These are phyloP conservation scores for Rhagologus leucostigma DNA, from an alignment of 2,113 vertebrate species.

Conservation along the genomic window DNA sequence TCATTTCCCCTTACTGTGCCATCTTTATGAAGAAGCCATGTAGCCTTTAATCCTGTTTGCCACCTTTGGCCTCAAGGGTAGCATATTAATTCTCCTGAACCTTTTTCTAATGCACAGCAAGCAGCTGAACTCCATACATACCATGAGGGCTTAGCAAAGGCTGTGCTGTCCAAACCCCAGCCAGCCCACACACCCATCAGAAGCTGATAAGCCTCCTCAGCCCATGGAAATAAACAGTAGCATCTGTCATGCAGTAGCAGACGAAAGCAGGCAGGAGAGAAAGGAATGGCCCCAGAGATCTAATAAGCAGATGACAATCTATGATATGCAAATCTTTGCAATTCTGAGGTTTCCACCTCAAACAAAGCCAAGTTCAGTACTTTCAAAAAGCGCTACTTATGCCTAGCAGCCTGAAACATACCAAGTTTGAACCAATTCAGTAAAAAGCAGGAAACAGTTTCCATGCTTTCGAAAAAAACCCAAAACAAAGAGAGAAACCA, in stretches of 20 bases:
- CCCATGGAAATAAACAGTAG: not conserved
- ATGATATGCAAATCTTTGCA: not conserved
- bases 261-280: not conserved
- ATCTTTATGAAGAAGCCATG: not conserved
- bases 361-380: not conserved
- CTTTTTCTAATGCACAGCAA: not conserved
- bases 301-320: not conserved
- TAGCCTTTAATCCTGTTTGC: not conserved
- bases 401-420: not conserved
- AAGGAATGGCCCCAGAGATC: not conserved
- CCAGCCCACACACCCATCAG: not conserved
- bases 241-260: not conserved
- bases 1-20: not conserved
- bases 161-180: not conserved
- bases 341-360: not conserved
- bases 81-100: not conserved
- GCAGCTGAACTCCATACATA: not conserved
- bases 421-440: not conserved
- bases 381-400: not conserved
- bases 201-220: not conserved
- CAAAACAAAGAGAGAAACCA: not conserved
- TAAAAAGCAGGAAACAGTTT: not conserved
- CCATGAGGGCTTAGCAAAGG: fast-evolving
- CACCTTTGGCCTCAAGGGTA: not conserved
- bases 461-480: not conserved